Evolutionary conservation across 2,888 invertebrate genomes (phyloP), one percentile per base, ranked within the genome.

Genomic region (Eristalis pertinax): DNA sequence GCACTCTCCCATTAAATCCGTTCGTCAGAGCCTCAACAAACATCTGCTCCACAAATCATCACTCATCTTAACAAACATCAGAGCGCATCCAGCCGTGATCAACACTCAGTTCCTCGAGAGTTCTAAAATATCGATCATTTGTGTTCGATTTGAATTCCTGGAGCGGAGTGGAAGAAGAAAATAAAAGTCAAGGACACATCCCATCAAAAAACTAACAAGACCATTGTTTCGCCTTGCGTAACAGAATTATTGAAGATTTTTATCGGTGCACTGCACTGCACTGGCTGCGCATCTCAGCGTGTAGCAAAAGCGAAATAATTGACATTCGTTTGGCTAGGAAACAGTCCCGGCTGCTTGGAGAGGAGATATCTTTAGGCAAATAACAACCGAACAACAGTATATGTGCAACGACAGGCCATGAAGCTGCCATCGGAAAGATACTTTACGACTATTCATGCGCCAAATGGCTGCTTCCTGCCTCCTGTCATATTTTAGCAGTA

Each of bases 401-500:
- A 83, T 83, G 83, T 79, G 75, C 76, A 19, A 8, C 50, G 69
- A 79, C 78, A 82, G 74, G 70, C 86, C 82, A 85, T 84, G 79
- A 84, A 84, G 79, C 70, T 84, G 72, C 78, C 82, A 87, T 83
- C 58, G 5, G 50, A 50, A 56, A 79, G 68, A 68, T 87, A 80
- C 76, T 87, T 87, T 87, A 87, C 73, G 87, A 87, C 70, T 76
- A 76, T 83, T 76, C 83, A 87, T 83, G 58, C 75, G n/a, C 15
- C 72, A 68, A 84, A 73, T 72, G 72, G 63, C 68, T 83, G 79
- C 69, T 82, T 79, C 87, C 83, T 74, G 83, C 70, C 63, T 69
- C 79, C 60, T 87, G 87, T 87, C 87, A 87, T 87, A 87, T 87
- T 87, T 87, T 83, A 83, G 87, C 75, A 87, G 79, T 84, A 83